phyloP scores from a whole-genome alignment of 92 coral and sea anemone species.

The Muricea muricata region DNA sequence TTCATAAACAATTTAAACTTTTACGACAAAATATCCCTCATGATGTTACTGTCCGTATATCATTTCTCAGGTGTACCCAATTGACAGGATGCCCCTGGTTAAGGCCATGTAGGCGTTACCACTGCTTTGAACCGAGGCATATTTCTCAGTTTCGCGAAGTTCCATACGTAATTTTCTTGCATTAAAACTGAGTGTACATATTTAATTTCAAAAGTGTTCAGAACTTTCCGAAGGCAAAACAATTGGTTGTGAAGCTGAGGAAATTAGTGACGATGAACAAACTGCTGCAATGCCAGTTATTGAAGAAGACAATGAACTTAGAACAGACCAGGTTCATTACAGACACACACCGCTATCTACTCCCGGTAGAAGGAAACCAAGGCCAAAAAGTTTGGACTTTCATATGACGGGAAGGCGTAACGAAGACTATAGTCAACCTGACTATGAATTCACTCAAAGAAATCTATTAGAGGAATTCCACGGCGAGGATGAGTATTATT shows the following conservation, averaged over 20 bases:
- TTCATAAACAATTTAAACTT: too few species aligned
- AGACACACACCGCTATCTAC: constrained; percentile 5
- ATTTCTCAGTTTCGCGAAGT: too few species aligned
- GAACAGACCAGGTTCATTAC: constrained; percentile 20
- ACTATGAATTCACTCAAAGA: constrained; percentile 32
- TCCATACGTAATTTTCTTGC: background rate
- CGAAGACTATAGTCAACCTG: constrained; percentile 19
- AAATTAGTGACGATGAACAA: constrained; percentile 22
- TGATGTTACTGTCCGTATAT: too few species aligned
- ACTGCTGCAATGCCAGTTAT: constrained; percentile 36
- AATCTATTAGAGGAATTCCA: constrained; percentile 7
- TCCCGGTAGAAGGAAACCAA: constrained; percentile 15
- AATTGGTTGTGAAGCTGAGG: background rate
- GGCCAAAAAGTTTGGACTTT: constrained; percentile 42
- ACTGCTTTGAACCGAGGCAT: too few species aligned
- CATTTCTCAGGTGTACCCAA: too few species aligned
- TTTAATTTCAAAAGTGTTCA: background rate
- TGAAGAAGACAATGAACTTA: constrained; percentile 42
- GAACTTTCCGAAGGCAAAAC: background rate
- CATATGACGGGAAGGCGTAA: constrained; percentile 40
- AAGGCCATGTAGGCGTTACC: too few species aligned
- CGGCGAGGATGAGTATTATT: constrained; percentile 43
- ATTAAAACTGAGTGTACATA: background rate
- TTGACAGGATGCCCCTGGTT: too few species aligned
- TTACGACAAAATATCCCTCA: too few species aligned